Evolutionary conservation across 2,888 invertebrate species (phyloP).

Genomic region (Cancer borealis): DNA sequence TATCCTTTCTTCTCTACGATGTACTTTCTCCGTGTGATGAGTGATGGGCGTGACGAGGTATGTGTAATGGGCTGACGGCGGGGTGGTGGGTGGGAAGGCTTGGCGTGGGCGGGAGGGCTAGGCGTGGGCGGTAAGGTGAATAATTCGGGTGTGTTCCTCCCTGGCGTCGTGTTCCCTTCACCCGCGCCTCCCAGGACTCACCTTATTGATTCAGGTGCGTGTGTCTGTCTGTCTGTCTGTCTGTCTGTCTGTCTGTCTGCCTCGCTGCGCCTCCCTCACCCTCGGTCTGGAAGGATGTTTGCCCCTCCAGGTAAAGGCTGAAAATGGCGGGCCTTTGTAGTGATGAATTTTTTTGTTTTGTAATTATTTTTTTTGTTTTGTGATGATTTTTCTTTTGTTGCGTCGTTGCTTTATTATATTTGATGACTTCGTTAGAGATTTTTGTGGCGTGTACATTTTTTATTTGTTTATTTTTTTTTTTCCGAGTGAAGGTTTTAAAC

Average conservation of each 20-base stretch:
- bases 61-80: neutral
- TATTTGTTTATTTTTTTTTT: too few species aligned
- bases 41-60: neutral
- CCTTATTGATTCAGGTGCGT: neutral
- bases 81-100: neutral
- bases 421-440: neutral
- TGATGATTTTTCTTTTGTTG: neutral
- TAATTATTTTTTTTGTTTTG: too few species aligned
- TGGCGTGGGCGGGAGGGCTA: neutral
- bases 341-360: too few species aligned
- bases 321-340: neutral
- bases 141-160: neutral
- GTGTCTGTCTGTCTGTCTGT: neutral
- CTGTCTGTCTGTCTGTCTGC: neutral
- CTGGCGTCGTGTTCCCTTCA: neutral
- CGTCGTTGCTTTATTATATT: neutral
- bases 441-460: too few species aligned
- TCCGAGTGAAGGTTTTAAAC: too few species aligned
- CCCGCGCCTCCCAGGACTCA: neutral
- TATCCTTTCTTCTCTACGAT: slow-evolving; percentile 3
- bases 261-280: neutral
- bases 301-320: neutral
- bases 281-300: neutral
- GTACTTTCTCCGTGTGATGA: neutral
- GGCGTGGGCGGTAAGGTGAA: neutral